phyloP scores from a whole-genome alignment of 2,797 vertebrate species.

The Echiichthys vipera region DNA sequence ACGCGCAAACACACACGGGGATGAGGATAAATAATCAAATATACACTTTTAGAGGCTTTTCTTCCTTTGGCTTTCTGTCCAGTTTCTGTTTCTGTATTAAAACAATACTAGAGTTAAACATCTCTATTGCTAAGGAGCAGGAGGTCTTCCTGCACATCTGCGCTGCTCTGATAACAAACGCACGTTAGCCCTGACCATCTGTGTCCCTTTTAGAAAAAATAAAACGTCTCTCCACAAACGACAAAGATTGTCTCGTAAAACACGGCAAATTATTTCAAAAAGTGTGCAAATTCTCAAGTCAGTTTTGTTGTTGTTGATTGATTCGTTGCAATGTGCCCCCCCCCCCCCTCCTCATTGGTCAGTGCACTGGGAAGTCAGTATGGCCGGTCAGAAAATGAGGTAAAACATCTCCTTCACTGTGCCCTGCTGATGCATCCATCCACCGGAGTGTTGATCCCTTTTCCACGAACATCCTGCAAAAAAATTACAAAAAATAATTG shows the following conservation, averaged over 20 bases:
- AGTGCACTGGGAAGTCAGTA: conserved; percentile 19
- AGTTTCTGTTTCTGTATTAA: conserved; percentile 9
- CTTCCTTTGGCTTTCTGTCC: conserved; percentile 56
- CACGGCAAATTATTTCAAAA: background rate
- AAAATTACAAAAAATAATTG: background rate
- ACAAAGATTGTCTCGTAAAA: conserved; percentile 18
- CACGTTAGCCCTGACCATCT: conserved; percentile 15
- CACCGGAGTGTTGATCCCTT: conserved; percentile 64
- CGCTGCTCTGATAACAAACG: conserved; percentile 21
- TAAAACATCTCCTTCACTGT: conserved; percentile 32
- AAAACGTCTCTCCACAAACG: background rate
- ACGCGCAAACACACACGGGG: too few relatives aligned
- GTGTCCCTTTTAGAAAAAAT: conserved; percentile 65
- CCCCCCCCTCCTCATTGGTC: background rate
- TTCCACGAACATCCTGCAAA: conserved; percentile 39
- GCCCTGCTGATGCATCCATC: background rate
- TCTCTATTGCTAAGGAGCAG: conserved; percentile 1
- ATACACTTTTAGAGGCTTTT: conserved; percentile 30
- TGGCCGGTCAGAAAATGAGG: conserved; percentile 37
- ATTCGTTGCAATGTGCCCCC: background rate
- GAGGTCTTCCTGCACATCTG: conserved; percentile 17
- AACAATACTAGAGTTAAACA: conserved; percentile 17
- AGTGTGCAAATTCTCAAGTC: background rate
- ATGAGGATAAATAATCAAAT: conserved; percentile 70
- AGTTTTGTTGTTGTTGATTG: background rate